Percentiles rank a stretch among this genome's conserved stretches.
These are phyloP conservation scores for Uloborus plumipes DNA, from an alignment of 2,888 invertebrate genomes.

Conservation along the genomic window DNA sequence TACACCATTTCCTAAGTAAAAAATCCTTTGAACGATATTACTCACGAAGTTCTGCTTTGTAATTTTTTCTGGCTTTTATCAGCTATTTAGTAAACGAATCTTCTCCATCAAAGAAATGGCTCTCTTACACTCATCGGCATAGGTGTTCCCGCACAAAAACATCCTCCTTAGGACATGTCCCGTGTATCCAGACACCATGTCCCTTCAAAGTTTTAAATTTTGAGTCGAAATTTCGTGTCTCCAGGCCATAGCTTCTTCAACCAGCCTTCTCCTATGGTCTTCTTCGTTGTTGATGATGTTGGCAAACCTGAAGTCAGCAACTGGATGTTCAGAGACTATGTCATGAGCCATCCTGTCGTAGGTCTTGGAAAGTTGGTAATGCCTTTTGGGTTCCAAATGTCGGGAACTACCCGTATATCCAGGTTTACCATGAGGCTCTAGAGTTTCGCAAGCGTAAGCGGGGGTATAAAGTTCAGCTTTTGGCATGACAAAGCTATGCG, in stretches of 20 bases:
- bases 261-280: not conserved
- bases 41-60: no score
- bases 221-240: slow-evolving; percentile 1
- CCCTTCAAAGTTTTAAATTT: not conserved
- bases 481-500: not conserved
- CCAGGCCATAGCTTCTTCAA: slow-evolving; percentile 9
- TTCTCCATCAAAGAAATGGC: not conserved
- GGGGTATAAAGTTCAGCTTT: not conserved
- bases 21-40: no score
- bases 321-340: not conserved
- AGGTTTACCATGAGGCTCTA: slow-evolving; percentile 1
- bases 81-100: no score
- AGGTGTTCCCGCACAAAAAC: slow-evolving; percentile 1
- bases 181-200: slow-evolving; percentile 11
- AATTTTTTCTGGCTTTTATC: no score
- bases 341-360: slow-evolving; percentile 6
- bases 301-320: not conserved
- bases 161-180: slow-evolving; percentile 2
- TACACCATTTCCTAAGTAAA: no score
- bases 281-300: not conserved
- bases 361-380: not conserved
- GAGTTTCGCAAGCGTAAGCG: not conserved
- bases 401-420: slow-evolving; percentile 11
- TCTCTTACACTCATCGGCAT: not conserved
- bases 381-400: not conserved